Conservation (phyloP, 1,140 invertebrate species). For the Tyrophagus putrescentiae region DNA sequence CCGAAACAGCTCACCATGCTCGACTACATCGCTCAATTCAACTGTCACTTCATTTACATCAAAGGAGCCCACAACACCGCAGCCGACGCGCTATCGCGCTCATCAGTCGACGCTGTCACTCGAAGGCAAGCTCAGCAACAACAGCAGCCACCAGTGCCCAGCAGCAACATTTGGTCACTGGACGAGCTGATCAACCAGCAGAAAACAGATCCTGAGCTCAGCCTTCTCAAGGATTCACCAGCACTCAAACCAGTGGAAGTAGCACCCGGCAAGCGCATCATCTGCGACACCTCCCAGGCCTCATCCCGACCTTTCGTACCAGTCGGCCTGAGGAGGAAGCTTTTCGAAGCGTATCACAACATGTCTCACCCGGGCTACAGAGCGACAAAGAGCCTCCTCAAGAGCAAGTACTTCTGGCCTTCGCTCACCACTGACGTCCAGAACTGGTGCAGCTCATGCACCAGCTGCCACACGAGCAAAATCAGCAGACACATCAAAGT, state of each 20-base stretch:
- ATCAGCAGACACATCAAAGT: conserved; percentile 18
- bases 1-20: conserved; percentile 28
- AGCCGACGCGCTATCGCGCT: conserved; percentile 15
- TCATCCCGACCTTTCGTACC: background rate
- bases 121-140: background rate
- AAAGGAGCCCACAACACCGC: conserved; percentile 30
- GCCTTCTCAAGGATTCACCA: too few relatives aligned
- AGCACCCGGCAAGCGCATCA: too few relatives aligned
- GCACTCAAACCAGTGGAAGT: too few relatives aligned
- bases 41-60: conserved; percentile 32
- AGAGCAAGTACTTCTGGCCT: background rate
- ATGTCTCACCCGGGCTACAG: background rate
- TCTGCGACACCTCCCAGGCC: background rate
- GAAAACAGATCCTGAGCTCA: background rate
- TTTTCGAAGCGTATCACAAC: background rate
- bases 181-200: background rate
- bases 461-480: conserved; percentile 19
- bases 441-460: background rate
- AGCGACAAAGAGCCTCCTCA: background rate
- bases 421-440: background rate
- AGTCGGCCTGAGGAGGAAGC: background rate
- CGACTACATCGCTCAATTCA: conserved; percentile 34
- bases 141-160: background rate
- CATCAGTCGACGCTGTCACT: background rate
- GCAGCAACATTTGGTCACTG: background rate